phyloP scores from a whole-genome alignment of 92 coral and sea anemone genomes.

The Palythoa grandis region DNA sequence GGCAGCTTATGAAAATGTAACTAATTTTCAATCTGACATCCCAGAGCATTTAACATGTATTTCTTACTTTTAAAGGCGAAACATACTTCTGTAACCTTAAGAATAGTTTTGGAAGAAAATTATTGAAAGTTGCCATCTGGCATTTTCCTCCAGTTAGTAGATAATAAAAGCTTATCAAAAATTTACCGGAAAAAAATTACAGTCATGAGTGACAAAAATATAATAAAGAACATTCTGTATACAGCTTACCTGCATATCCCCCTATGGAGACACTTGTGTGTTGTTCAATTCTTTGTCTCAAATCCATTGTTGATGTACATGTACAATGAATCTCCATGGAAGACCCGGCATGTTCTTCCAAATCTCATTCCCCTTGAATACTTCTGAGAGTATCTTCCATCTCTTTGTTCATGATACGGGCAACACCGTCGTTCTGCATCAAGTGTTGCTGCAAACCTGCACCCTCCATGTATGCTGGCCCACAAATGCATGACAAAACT shows the following conservation, averaged over 20 bases:
- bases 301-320: slow-evolving; percentile 50
- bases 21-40: too few species aligned
- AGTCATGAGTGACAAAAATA: not conserved
- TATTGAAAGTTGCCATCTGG: too few species aligned
- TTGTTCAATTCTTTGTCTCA: slow-evolving; percentile 49
- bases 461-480: too few species aligned
- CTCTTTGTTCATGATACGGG: slow-evolving; percentile 40
- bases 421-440: slow-evolving; percentile 45
- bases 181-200: too few species aligned
- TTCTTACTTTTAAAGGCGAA: too few species aligned
- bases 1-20: too few species aligned
- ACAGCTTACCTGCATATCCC: slow-evolving; percentile 60
- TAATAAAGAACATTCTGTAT: not conserved
- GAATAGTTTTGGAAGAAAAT: too few species aligned
- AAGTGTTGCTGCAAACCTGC: slow-evolving; percentile 34
- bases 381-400: slow-evolving; percentile 43
- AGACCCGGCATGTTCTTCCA: slow-evolving; percentile 61
- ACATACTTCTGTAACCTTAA: too few species aligned
- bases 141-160: too few species aligned
- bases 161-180: too few species aligned
- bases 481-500: too few species aligned
- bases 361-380: slow-evolving; percentile 47
- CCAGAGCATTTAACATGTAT: too few species aligned
- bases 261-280: slow-evolving; percentile 62
- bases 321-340: slow-evolving; percentile 56